Conservation (phyloP, 2,113 vertebrate species). For the Ptychochromis oligacanthus region DNA sequence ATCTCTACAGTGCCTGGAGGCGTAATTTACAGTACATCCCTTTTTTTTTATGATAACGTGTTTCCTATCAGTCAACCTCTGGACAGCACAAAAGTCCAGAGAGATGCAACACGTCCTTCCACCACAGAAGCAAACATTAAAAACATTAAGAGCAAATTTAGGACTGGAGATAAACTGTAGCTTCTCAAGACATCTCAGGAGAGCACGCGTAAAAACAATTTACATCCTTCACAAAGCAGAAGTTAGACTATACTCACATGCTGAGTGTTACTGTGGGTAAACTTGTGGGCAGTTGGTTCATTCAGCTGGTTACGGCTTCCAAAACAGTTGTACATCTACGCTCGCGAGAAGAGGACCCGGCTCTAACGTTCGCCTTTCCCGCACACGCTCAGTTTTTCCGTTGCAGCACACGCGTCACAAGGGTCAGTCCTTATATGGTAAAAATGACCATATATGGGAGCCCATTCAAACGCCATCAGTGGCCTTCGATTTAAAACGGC, state of each 20-base stretch:
- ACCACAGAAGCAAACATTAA: not conserved
- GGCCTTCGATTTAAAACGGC: not conserved
- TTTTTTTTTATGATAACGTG: not conserved
- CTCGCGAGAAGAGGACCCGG: not conserved
- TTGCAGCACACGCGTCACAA: slow-evolving; percentile 40
- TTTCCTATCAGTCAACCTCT: not conserved
- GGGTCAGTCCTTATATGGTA: slow-evolving; percentile 26
- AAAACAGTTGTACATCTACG: too few relatives aligned
- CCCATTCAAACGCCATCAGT: not conserved
- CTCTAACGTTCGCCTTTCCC: slow-evolving; percentile 64
- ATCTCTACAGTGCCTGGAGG: not conserved
- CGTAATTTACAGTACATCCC: not conserved
- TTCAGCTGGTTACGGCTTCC: not conserved
- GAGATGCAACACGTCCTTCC: not conserved
- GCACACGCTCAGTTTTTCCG: slow-evolving; percentile 68
- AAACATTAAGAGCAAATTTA: not conserved
- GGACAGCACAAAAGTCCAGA: not conserved
- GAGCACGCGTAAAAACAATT: not conserved
- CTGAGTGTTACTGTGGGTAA: not conserved
- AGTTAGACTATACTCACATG: slow-evolving; percentile 39
- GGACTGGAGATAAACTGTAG: not conserved
- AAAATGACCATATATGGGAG: slow-evolving; percentile 54
- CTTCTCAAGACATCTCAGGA: not conserved
- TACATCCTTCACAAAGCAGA: not conserved
- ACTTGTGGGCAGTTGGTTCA: not conserved